phyloP scores from a whole-genome alignment of 2,888 invertebrate species.

The Dicyrtoma fusca region DNA sequence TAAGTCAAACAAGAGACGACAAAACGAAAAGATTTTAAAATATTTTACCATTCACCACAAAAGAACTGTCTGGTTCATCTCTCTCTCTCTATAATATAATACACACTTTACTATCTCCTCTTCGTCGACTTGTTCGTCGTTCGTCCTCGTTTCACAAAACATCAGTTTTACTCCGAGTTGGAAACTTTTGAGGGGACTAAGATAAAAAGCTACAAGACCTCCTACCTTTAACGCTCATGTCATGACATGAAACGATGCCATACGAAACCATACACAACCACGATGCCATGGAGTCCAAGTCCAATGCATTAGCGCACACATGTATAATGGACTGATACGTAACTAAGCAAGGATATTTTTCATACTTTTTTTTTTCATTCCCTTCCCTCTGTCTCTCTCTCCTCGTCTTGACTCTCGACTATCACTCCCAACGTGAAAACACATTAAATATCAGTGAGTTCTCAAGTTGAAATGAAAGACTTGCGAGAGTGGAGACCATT shows the following conservation, averaged over 20 bases:
- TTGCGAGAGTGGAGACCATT: background rate
- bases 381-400: background rate
- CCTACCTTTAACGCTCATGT: slow-evolving; percentile 25
- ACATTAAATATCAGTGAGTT: slow-evolving; percentile 14
- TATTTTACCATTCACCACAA: slow-evolving; percentile 21
- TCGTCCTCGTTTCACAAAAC: too few relatives aligned
- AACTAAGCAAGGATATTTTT: too few relatives aligned
- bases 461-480: slow-evolving; percentile 5
- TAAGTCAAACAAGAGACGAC: background rate
- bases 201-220: slow-evolving; percentile 19
- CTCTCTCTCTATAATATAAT: background rate
- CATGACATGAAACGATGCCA: slow-evolving; percentile 18
- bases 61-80: slow-evolving; percentile 12
- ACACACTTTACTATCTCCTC: background rate
- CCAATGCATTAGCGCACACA: too few relatives aligned
- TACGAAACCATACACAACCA: background rate
- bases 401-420: background rate
- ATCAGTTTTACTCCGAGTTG: background rate
- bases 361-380: slow-evolving; percentile 4
- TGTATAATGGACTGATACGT: too few relatives aligned
- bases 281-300: background rate
- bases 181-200: slow-evolving; percentile 3
- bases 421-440: background rate
- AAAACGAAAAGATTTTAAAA: slow-evolving; percentile 23
- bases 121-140: too few relatives aligned